Conservation (phyloP, 2,113 vertebrate genomes). For the Balaenoptera acutorostrata region DNA sequence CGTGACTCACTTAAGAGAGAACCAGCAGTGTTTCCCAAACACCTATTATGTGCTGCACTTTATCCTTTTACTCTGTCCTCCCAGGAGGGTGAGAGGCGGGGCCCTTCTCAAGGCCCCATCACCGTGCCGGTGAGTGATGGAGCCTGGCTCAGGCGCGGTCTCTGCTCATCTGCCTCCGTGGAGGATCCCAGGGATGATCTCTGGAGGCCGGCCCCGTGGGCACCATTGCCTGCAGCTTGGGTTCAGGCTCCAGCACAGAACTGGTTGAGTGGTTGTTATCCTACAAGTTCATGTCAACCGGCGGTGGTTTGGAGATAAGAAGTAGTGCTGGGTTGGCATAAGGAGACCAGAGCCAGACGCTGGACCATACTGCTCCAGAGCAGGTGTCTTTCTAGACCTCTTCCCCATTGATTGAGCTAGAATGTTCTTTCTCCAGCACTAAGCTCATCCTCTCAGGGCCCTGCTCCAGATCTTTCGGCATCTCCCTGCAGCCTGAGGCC, state of each 20-base stretch:
- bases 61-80: not conserved
- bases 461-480: not conserved
- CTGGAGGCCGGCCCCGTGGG: fast-evolving
- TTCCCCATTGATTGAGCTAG: not conserved
- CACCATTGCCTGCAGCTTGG: not conserved
- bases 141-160: not conserved
- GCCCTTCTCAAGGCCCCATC: fast-evolving
- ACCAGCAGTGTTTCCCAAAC: not conserved
- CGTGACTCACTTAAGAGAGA: not conserved
- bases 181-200: not conserved
- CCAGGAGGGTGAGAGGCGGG: not conserved
- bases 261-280: fast-evolving
- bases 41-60: not conserved
- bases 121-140: fast-evolving
- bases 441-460: not conserved
- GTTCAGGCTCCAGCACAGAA: not conserved
- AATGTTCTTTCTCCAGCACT: not conserved
- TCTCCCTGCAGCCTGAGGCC: not conserved
- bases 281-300: not conserved
- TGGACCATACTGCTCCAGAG: not conserved
- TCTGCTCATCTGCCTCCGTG: fast-evolving
- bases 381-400: not conserved
- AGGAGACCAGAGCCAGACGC: not conserved
- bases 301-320: not conserved
- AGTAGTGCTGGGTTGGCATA: not conserved